phyloP scores from a whole-genome alignment of 1,140 invertebrate genomes.

The Zaprionus taronus region DNA sequence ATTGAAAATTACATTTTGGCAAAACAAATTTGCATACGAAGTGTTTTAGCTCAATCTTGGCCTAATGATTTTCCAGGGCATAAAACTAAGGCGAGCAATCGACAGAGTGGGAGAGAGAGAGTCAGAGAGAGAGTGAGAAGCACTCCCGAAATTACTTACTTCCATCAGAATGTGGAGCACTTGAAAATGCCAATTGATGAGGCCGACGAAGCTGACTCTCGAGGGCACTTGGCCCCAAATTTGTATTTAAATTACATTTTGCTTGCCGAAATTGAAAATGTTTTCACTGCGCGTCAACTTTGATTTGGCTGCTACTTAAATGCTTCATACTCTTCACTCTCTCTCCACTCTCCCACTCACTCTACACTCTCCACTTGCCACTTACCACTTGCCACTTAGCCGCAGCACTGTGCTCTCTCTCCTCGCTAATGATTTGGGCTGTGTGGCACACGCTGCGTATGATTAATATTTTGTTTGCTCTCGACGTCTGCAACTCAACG shows the following conservation, averaged over 20 bases:
- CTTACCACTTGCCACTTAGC: slow-evolving; percentile 2
- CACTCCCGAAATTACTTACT: slow-evolving; percentile 31
- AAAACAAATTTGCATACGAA: slow-evolving; percentile 63
- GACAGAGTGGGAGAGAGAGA: not conserved
- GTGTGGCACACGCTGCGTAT: slow-evolving; percentile 43
- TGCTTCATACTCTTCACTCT: slow-evolving; percentile 20
- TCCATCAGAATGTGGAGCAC: slow-evolving; percentile 32
- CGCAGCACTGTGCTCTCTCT: not conserved
- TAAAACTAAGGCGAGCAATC: slow-evolving; percentile 27
- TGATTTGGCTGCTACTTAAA: slow-evolving; percentile 46
- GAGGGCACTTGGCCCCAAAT: slow-evolving; percentile 34
- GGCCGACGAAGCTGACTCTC: slow-evolving; percentile 8
- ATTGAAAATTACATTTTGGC: slow-evolving; percentile 61
- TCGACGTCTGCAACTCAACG: not conserved
- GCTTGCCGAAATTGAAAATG: slow-evolving; percentile 52
- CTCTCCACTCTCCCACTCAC: not conserved
- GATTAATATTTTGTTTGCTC: slow-evolving; percentile 50
- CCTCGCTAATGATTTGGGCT: slow-evolving; percentile 31
- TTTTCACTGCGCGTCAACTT: slow-evolving; percentile 37
- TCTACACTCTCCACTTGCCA: not conserved
- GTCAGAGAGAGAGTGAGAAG: not conserved
- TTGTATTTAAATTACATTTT: slow-evolving; percentile 59
- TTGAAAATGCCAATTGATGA: slow-evolving; percentile 50
- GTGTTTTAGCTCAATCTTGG: slow-evolving; percentile 52
- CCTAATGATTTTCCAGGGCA: slow-evolving; percentile 59